phyloP scores from a whole-genome alignment of 2,113 vertebrate genomes.

The Notarius quadriscutis region DNA sequence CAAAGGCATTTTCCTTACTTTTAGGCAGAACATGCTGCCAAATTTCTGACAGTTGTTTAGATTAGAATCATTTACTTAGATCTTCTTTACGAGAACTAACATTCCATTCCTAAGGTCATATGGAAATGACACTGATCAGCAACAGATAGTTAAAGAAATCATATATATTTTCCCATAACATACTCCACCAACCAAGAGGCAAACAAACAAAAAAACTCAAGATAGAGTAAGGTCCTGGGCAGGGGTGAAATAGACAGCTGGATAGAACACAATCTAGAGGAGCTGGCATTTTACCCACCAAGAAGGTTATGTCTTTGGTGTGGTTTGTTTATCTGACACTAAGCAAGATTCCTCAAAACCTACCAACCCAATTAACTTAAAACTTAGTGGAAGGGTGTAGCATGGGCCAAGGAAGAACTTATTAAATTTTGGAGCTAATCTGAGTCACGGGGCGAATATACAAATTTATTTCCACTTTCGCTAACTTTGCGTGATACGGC shows the following conservation, averaged over 20 bases:
- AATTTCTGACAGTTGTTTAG: conserved; percentile 5
- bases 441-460: no score
- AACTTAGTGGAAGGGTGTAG: no score
- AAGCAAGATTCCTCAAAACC: no score
- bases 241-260: not conserved
- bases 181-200: not conserved
- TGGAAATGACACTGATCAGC: not conserved
- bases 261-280: not conserved
- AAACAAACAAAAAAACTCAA: not conserved
- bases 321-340: no score
- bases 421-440: no score
- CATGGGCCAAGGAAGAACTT: no score
- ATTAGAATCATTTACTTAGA: not conserved
- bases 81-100: not conserved
- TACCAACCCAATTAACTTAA: no score
- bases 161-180: not conserved
- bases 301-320: no score
- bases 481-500: no score
- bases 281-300: not conserved
- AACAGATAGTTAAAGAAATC: not conserved
- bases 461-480: no score
- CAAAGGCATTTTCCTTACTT: not conserved
- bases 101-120: not conserved
- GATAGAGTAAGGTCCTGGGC: not conserved
- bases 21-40: not conserved